Base-by-base conservation (phyloP, 2,888 invertebrate genomes). In the Uropetala carovei region DNA sequence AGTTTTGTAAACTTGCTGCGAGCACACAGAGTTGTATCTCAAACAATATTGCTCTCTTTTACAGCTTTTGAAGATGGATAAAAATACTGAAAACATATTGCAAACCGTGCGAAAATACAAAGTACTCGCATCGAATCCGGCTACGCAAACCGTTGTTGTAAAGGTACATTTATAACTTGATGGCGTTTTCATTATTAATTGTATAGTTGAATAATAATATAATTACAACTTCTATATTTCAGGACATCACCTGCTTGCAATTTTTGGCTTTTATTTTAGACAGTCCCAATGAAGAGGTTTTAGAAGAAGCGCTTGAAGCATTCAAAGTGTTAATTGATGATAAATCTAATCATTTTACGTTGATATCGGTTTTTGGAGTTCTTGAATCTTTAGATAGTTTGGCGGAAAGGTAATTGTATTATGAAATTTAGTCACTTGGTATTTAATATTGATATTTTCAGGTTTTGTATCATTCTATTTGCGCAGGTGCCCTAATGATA, bases 211-310 rank as follows among this genome's bases (percentile, higher is more conserved):
- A 64, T 89, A 3, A 60, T 64, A 43, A 64, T 14, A 22, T 14
- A 22, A 0, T 0, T 60, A n/a, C 22, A 60, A n/a, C 8, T 11
- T 14, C 0, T 86, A 9, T 3, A 18, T 89, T 89, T 89, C 64
- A 89, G 89, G 89, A 89, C n/a, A 89, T 89, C 8, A 89, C 89
- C n/a, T 89, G 89, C 43, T 60, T 89, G 64, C 89, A 89, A 60
- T 89, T 89, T 58, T 64, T 89, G 60, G 89, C 89, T 4, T 89
- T 64, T n/a, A 89, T 89, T n/a, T 59, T 89, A 27, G 89, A 89
- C 43, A 89, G 27, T 64, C 89, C 89, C 43, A 89, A 89, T 27
- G 89, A 89, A 89, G 89, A 89, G 56, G 89, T 89, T 10, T 43
- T 89, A 43, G 64, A 89, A 43, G 89, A 89, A 89, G 89, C 89